These are phyloP conservation scores for Oxyruncus cristatus DNA, from an alignment of 2,113 vertebrate genomes.

Conservation along the genomic window DNA sequence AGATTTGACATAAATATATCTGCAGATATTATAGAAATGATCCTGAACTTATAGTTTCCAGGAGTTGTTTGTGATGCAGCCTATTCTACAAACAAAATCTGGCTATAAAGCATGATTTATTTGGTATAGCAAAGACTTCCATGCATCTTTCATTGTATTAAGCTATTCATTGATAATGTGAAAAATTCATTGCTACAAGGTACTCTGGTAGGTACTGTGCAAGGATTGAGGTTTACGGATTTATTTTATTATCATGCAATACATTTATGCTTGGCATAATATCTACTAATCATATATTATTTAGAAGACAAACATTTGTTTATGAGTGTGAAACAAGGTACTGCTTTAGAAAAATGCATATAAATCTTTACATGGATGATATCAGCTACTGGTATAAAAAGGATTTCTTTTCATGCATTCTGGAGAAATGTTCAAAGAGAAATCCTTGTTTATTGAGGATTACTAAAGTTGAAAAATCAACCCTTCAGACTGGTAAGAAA, in stretches of 20 bases:
- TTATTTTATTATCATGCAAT: background rate
- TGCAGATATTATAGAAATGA: background rate
- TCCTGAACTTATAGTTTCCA: background rate
- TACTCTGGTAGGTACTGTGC: background rate
- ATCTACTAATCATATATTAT: constrained; percentile 16
- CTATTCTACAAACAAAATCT: background rate
- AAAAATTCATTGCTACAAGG: constrained; percentile 15
- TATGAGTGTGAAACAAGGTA: background rate
- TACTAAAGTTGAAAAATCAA: constrained; percentile 10
- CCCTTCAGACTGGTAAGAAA: background rate
- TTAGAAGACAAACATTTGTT: constrained; percentile 42
- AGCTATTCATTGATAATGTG: background rate
- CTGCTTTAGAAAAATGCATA: background rate
- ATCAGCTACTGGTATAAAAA: background rate
- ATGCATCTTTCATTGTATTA: background rate
- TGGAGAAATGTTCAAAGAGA: background rate
- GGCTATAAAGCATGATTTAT: background rate
- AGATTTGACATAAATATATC: constrained; percentile 2
- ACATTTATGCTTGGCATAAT: constrained; percentile 32
- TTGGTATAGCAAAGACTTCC: background rate
- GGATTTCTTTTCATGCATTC: constrained; percentile 8
- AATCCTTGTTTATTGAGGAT: background rate
- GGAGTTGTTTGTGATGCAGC: background rate
- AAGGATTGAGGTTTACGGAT: background rate
- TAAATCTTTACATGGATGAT: background rate